phyloP scores from a whole-genome alignment of 2,113 vertebrate species.

The Hippocampus mohnikei region DNA sequence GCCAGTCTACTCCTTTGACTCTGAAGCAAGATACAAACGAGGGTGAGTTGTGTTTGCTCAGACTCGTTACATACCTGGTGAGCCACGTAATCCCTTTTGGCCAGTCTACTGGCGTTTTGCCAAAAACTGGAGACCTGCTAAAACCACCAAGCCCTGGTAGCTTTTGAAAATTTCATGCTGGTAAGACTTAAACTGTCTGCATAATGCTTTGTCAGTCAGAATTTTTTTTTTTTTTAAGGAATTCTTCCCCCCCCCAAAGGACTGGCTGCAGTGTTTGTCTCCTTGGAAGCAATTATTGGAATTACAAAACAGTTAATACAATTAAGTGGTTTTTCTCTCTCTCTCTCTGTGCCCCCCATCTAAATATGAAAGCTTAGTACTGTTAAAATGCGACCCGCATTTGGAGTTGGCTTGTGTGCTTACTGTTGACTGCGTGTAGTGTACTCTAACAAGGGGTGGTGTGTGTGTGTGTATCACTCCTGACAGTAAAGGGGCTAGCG shows the following conservation, averaged over 20 bases:
- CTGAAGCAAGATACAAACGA: constrained; percentile 32
- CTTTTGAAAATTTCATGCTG: not conserved
- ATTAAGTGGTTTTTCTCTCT: no score
- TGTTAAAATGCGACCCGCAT: no score
- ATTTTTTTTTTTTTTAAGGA: not conserved
- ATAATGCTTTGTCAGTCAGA: not conserved
- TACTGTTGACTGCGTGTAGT: no score
- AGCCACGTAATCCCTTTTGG: not conserved
- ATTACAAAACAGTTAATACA: not conserved
- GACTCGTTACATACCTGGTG: constrained; percentile 25
- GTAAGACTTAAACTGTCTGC: not conserved
- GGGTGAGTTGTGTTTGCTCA: constrained; percentile 11
- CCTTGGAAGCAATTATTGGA: not conserved
- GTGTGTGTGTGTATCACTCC: no score
- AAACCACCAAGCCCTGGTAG: not conserved
- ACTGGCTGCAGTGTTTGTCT: not conserved
- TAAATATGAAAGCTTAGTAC: no score
- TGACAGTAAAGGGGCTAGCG: no score
- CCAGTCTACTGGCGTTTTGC: not conserved
- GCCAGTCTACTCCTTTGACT: constrained; percentile 19
- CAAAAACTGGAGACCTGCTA: not conserved
- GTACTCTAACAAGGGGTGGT: no score
- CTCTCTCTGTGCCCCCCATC: no score
- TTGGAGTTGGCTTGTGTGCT: no score
- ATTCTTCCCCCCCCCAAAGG: not conserved